These are phyloP conservation scores for Eriosoma lanigerum DNA, from an alignment of 1,140 invertebrate species.

Conservation along the genomic window DNA sequence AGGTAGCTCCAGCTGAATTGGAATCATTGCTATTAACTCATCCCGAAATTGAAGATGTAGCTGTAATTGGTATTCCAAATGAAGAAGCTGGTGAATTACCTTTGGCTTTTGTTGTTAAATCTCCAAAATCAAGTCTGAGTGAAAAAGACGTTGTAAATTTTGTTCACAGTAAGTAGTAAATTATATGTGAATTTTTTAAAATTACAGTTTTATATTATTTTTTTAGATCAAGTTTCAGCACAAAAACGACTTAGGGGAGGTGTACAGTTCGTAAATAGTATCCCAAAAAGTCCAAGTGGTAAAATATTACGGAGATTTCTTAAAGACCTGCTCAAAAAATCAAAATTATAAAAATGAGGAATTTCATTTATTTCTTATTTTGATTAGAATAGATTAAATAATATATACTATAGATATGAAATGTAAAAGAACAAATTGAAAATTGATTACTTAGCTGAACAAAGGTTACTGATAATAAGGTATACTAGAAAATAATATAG, in stretches of 20 bases:
- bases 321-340: conserved; percentile 56
- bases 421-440: too few relatives aligned
- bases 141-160: conserved; percentile 63
- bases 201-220: background rate
- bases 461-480: too few relatives aligned
- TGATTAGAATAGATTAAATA: too few relatives aligned
- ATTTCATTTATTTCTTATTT: too few relatives aligned
- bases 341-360: conserved; percentile 21
- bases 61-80: conserved; percentile 71
- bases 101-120: conserved; percentile 65
- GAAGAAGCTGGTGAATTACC: conserved; percentile 67
- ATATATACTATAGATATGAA: too few relatives aligned
- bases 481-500: too few relatives aligned
- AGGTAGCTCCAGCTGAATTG: conserved; percentile 70
- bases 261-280: conserved; percentile 67
- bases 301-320: conserved; percentile 72
- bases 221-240: conserved; percentile 63
- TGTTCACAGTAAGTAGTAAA: conserved; percentile 59
- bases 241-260: conserved; percentile 70
- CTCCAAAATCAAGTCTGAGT: conserved; percentile 58
- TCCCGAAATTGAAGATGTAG: conserved; percentile 68
- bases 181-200: background rate
- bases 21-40: conserved; percentile 71
- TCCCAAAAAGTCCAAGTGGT: conserved; percentile 74
- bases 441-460: too few relatives aligned